phyloP scores from a whole-genome alignment of 1,140 invertebrate species.

The Aradophagus sp. region DNA sequence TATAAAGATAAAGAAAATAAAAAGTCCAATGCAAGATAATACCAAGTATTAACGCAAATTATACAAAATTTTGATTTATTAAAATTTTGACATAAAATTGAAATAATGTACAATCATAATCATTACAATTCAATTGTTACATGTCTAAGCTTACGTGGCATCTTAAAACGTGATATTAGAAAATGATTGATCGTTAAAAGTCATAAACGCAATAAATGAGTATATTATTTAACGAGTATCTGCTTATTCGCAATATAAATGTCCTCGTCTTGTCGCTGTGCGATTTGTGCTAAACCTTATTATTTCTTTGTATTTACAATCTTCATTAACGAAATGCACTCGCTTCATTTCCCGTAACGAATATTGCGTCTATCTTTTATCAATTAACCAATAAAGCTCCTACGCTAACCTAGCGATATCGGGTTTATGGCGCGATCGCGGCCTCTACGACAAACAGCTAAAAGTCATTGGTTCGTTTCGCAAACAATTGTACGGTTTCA shows the following conservation, averaged over 20 bases:
- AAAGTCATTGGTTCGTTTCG: conserved; percentile 34
- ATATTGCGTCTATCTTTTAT: conserved; percentile 23
- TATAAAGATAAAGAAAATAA: too few relatives aligned
- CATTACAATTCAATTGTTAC: too few relatives aligned
- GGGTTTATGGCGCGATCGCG: conserved; percentile 58
- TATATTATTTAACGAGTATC: conserved; percentile 60
- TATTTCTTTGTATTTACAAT: conserved; percentile 57
- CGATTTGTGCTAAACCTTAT: conserved; percentile 58
- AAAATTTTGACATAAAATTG: neutral
- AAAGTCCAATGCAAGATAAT: too few relatives aligned
- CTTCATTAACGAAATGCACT: conserved; percentile 33
- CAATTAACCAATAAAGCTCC: conserved; percentile 32
- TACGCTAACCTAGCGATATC: conserved; percentile 43
- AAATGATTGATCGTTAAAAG: conserved; percentile 62
- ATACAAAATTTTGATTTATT: too few relatives aligned
- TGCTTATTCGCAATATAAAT: conserved; percentile 48
- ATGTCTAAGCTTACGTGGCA: conserved; percentile 29
- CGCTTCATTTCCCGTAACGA: conserved; percentile 18
- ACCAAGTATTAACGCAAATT: too few relatives aligned
- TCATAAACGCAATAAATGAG: conserved; percentile 66
- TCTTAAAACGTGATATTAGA: conserved; percentile 45
- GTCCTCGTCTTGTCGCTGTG: conserved; percentile 41
- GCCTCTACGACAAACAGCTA: conserved; percentile 52
- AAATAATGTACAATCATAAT: conserved; percentile 5
- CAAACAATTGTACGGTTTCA: conserved; percentile 24